Conservation (phyloP, 2,888 invertebrate genomes). For the Patella caerulea region DNA sequence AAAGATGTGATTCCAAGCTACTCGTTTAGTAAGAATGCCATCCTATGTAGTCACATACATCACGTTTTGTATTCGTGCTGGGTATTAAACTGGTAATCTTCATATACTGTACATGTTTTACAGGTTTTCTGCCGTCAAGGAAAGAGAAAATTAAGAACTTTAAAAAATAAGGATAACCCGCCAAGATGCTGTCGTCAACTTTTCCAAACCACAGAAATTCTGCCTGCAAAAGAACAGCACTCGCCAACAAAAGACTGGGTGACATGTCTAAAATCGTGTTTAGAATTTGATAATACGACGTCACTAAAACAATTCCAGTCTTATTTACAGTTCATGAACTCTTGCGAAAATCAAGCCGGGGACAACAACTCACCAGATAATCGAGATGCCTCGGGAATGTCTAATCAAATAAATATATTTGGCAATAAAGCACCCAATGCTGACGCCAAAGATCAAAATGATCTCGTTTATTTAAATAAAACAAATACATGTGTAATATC, state of each 20-base stretch:
- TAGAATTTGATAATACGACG: conserved; percentile 6
- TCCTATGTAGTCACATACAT: too few species aligned
- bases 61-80: too few species aligned
- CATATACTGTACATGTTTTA: neutral
- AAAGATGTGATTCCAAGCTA: too few species aligned
- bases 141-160: neutral
- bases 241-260: neutral
- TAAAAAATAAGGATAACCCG: neutral
- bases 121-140: neutral
- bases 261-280: neutral
- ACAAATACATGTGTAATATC: too few species aligned
- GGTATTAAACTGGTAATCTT: too few species aligned
- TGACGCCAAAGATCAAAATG: neutral
- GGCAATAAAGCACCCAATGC: neutral
- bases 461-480: neutral
- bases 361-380: neutral
- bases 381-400: neutral
- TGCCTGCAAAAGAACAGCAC: neutral
- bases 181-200: neutral
- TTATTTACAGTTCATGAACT: neutral
- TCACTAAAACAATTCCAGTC: neutral
- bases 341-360: neutral
- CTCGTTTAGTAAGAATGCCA: too few species aligned
- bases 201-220: neutral
- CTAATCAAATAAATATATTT: too few species aligned